phyloP scores from a whole-genome alignment of 1,140 invertebrate genomes.

The Maconellicoccus hirsutus region DNA sequence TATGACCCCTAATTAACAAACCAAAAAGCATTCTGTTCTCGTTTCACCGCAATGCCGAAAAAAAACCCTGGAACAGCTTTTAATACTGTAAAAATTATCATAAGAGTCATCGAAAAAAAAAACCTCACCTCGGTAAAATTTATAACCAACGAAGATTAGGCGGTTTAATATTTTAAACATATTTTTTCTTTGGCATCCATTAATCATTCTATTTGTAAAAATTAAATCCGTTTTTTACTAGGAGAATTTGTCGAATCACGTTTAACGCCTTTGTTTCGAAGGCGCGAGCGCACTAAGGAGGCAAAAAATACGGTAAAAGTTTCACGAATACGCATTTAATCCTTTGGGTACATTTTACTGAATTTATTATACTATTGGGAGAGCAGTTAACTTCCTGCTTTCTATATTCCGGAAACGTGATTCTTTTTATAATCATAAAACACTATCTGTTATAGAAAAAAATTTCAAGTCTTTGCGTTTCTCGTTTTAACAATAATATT shows the following conservation, averaged over 20 bases:
- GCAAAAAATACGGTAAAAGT: neutral
- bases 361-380: conserved; percentile 9
- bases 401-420: conserved; percentile 7
- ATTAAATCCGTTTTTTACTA: neutral
- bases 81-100: too few relatives aligned
- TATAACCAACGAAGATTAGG: too few relatives aligned
- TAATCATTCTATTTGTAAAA: conserved; percentile 1
- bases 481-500: neutral
- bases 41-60: too few relatives aligned
- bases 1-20: too few relatives aligned
- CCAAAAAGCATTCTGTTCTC: too few relatives aligned
- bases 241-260: neutral
- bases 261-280: neutral
- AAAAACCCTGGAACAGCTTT: too few relatives aligned
- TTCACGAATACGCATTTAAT: conserved; percentile 9
- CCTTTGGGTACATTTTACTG: neutral
- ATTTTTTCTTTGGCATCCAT: neutral
- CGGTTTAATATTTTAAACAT: neutral
- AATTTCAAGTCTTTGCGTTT: neutral
- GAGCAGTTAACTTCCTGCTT: conserved; percentile 7
- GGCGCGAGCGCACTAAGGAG: neutral
- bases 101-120: too few relatives aligned
- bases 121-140: too few relatives aligned
- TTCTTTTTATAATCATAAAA: conserved; percentile 2
- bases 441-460: conserved; percentile 4